Evolutionary conservation across 1,140 invertebrate species (phyloP), one percentile per base, ranked within the genome.

Genomic region (Drosophila tropicalis): DNA sequence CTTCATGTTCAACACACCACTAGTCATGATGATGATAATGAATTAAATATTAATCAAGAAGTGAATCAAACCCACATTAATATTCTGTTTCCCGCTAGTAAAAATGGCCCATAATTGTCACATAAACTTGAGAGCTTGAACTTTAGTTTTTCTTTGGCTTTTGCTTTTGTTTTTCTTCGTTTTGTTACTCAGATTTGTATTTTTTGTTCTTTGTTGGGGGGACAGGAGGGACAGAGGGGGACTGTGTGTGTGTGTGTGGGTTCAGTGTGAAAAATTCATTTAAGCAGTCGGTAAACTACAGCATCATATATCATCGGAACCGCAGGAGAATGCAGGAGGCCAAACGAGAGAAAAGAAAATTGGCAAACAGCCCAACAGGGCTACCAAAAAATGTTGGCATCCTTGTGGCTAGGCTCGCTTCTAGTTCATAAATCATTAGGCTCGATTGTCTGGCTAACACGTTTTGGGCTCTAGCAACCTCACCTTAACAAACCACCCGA

Each of bases 371-470:
- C 74, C 72, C 55, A 32, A 60, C 47, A 41, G 25, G 60, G 34
- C 44, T 47, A 39, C 36, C 9, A 17, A 7, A 25, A 13, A 34
- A 12, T 60, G n/a, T 61, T 55, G 44, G 67, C 66, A 64, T 74
- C 65, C 77, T 85, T 80, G 82, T 57, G 79, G 67, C 76, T 78
- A 83, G 76, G 84, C 76, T 72, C 67, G 82, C 72, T 70, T 66
- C 68, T 70, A 81, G 72, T 87, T 87, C 84, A 87, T 87, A 87
- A 87, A 87, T 87, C 83, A 87, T 87, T 87, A 87, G 83, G 72
- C 83, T 87, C 83, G 83, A 87, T 87, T 87, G 83, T 86, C 79
- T 89, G 79, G 67, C 83, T 69, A 87, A 83, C 83, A 86, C 83
- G 83, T 81, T 82, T 67, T 72, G 36, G 12, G 36, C 63, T 51